These are phyloP conservation scores for Todiramphus chloris DNA, from an alignment of 2,113 vertebrate species.

Conservation along the genomic window DNA sequence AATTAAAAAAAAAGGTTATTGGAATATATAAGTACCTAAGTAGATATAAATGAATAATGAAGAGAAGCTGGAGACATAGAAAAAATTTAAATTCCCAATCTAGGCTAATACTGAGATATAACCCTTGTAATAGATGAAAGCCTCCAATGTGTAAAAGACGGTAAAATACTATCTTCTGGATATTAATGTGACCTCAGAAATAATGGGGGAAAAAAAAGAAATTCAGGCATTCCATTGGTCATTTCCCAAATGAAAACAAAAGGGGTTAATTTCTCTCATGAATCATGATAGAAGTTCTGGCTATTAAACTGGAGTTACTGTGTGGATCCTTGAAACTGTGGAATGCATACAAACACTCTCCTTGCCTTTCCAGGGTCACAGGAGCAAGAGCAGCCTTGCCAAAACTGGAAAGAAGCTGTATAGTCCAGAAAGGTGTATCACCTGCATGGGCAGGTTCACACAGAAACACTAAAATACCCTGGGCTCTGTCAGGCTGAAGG, in stretches of 20 bases:
- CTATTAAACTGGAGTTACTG: not conserved
- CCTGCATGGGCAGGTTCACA: not conserved
- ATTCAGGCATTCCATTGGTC: not conserved
- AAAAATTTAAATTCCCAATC: not conserved
- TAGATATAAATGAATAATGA: not conserved
- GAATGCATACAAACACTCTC: slow-evolving; percentile 19
- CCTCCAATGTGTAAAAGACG: not conserved
- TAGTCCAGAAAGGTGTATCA: not conserved
- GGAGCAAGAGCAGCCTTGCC: not conserved
- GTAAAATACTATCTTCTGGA: not conserved
- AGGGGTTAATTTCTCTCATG: not conserved
- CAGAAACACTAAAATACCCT: not conserved
- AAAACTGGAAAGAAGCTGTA: slow-evolving; percentile 26
- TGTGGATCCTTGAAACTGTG: not conserved
- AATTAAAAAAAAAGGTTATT: not conserved
- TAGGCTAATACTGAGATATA: slow-evolving; percentile 8
- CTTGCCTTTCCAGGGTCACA: slow-evolving; percentile 11
- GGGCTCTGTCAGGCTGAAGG: not conserved
- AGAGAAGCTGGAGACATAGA: slow-evolving; percentile 11
- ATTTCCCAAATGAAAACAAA: slow-evolving; percentile 6
- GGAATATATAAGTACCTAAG: not conserved
- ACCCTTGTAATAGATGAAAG: not conserved
- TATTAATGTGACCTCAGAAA: slow-evolving; percentile 28
- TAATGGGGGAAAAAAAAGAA: not conserved
- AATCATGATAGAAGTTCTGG: not conserved